A percentile compares a stretch with the other conserved stretches of the same genome.
phyloP scores from a whole-genome alignment of 2,888 invertebrate species.

The Rhagonycha lutea region DNA sequence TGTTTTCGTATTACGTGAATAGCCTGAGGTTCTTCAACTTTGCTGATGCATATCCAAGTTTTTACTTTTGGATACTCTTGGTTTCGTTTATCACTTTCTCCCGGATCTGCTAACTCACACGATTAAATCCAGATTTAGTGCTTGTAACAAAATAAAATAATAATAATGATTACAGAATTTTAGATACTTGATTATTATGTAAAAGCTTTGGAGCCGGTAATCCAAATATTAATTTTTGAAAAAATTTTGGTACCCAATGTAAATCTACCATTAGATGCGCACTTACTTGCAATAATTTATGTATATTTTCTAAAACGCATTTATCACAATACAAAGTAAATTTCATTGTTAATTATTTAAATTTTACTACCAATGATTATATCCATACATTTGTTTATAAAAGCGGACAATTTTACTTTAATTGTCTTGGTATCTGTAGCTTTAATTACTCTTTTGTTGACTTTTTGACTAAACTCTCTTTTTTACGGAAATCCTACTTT shows the following conservation, averaged over 20 bases:
- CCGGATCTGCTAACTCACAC: constrained; percentile 12
- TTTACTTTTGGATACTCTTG: constrained; percentile 18
- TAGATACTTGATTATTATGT: background rate
- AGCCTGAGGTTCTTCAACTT: constrained; percentile 16
- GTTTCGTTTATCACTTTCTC: constrained; percentile 25
- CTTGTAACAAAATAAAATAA: background rate
- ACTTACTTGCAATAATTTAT: too few species aligned
- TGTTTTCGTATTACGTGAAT: constrained; percentile 19
- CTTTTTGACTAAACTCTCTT: constrained; percentile 10
- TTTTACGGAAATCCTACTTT: constrained; percentile 21
- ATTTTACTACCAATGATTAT: background rate
- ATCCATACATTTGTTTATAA: background rate
- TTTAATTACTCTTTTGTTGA: background rate
- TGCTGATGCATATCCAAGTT: constrained; percentile 1
- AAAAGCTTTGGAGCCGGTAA: background rate
- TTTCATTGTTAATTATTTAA: background rate
- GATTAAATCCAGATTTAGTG: background rate
- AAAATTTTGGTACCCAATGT: too few species aligned
- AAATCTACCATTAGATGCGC: too few species aligned
- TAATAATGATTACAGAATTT: background rate
- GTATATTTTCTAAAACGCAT: too few species aligned
- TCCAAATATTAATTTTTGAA: too few species aligned
- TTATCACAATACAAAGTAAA: background rate
- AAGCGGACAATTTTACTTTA: background rate
- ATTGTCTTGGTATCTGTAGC: background rate